Percentiles rank a stretch among this genome's conserved stretches.
phyloP scores from a whole-genome alignment of 1,140 invertebrate species.

The Trichoplusia ni region DNA sequence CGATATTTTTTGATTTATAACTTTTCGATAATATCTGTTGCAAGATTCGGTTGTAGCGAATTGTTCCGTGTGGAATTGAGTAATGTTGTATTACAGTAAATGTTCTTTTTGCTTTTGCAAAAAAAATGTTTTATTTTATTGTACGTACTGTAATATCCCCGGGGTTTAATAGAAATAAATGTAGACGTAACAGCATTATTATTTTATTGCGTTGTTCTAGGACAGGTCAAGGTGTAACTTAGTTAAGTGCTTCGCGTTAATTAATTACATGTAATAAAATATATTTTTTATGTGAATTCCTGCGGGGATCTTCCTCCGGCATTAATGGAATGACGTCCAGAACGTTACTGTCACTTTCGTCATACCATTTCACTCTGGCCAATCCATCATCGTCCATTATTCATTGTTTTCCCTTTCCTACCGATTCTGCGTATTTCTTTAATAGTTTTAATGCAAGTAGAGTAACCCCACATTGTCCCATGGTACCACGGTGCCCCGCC shows the following conservation, averaged over 20 bases:
- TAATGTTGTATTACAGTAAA: not conserved
- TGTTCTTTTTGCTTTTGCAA: not conserved
- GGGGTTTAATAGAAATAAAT: not conserved
- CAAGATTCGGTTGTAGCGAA: not conserved
- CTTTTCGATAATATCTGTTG: not conserved
- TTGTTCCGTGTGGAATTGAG: not conserved
- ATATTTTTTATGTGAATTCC: too few species aligned
- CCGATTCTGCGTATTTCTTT: not conserved
- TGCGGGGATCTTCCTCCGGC: too few species aligned
- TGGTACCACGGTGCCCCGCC: constrained; percentile 27
- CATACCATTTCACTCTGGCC: too few species aligned
- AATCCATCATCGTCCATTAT: too few species aligned
- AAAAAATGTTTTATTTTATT: not conserved
- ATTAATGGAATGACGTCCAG: too few species aligned
- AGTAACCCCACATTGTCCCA: constrained; percentile 8
- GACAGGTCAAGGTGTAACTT: constrained; percentile 12
- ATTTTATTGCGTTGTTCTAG: not conserved
- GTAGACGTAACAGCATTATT: not conserved
- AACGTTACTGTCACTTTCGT: too few species aligned
- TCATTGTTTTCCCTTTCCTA: constrained; percentile 18
- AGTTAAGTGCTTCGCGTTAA: too few species aligned
- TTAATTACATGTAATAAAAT: too few species aligned
- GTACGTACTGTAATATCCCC: not conserved
- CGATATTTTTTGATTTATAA: not conserved
- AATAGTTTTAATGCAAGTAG: constrained; percentile 19